phyloP scores from a whole-genome alignment of 2,113 vertebrate genomes.

The Pagrus major region DNA sequence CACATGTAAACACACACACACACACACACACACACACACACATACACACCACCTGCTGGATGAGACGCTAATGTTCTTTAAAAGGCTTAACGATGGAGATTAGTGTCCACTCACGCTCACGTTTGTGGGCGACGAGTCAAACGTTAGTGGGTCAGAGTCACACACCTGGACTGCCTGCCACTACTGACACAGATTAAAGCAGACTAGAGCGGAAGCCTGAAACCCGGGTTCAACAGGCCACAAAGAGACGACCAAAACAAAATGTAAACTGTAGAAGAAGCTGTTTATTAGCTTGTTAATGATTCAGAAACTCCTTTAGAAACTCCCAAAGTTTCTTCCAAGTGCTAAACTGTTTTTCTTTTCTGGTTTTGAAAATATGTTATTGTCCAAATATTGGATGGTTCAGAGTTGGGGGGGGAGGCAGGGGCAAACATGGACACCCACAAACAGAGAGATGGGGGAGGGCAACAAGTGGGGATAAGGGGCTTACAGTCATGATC shows the following conservation, averaged over 20 bases:
- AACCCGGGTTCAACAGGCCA: background rate
- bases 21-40: constrained; percentile 1
- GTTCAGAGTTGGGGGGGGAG: background rate
- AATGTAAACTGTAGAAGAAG: background rate
- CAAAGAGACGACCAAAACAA: background rate
- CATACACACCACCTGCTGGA: constrained; percentile 57
- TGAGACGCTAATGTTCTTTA: constrained; percentile 73
- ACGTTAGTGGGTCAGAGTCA: constrained; percentile 78
- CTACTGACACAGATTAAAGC: constrained; percentile 69
- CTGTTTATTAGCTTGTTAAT: background rate
- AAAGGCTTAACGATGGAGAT: constrained; percentile 69
- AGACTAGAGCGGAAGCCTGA: background rate
- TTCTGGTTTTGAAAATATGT: background rate
- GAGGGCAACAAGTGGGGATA: constrained; percentile 42
- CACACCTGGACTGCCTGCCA: constrained; percentile 68
- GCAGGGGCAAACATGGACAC: background rate
- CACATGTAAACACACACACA: constrained; percentile 16
- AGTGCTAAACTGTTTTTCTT: background rate
- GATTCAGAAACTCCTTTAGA: background rate
- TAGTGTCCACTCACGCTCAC: constrained; percentile 65
- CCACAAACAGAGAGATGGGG: constrained; percentile 13
- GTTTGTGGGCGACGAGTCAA: constrained; percentile 69
- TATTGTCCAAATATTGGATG: background rate
- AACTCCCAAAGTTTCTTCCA: background rate
- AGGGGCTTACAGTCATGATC: constrained; percentile 44